Percentiles rank a stretch among this genome's conserved stretches.
These are phyloP conservation scores for Sesamia inferens DNA, from an alignment of 2,888 invertebrate species.

Conservation along the genomic window DNA sequence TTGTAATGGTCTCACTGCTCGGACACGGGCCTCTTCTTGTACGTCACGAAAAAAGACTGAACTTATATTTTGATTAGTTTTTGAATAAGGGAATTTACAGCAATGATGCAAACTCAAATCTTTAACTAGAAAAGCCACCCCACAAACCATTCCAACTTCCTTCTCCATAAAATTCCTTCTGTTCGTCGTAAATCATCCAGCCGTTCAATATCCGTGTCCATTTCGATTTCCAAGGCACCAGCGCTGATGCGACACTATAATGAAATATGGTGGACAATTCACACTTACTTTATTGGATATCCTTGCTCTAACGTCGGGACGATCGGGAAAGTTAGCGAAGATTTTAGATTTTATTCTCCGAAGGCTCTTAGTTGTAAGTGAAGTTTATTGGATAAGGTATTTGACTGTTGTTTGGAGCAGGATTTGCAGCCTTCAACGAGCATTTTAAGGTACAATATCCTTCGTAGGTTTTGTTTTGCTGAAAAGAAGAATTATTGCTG, in stretches of 20 bases:
- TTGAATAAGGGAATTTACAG: no score
- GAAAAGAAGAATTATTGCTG: no score
- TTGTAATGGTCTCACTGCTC: no score
- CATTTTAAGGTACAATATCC: neutral
- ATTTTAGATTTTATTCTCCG: slow-evolving; percentile 43
- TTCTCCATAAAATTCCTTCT: slow-evolving; percentile 44
- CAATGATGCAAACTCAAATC: neutral
- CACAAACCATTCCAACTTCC: slow-evolving; percentile 18
- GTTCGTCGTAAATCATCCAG: slow-evolving; percentile 57
- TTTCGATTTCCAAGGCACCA: slow-evolving; percentile 58
- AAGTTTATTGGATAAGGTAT: slow-evolving; percentile 22
- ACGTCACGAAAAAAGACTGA: no score
- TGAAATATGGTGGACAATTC: slow-evolving; percentile 66
- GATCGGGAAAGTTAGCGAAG: slow-evolving; percentile 42
- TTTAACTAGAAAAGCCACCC: slow-evolving; percentile 19
- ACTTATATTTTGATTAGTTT: no score
- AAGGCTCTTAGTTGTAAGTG: slow-evolving; percentile 24
- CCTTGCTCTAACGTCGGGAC: slow-evolving; percentile 35
- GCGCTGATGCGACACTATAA: slow-evolving; percentile 63
- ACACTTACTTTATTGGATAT: slow-evolving; percentile 63
- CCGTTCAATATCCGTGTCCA: slow-evolving; percentile 60
- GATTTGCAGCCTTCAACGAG: neutral
- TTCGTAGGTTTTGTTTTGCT: no score
- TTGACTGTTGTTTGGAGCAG: slow-evolving; percentile 8
- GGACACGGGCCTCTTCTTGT: no score